These are phyloP conservation scores for Lithobius niger DNA, from an alignment of 1,140 invertebrate genomes.

Conservation along the genomic window DNA sequence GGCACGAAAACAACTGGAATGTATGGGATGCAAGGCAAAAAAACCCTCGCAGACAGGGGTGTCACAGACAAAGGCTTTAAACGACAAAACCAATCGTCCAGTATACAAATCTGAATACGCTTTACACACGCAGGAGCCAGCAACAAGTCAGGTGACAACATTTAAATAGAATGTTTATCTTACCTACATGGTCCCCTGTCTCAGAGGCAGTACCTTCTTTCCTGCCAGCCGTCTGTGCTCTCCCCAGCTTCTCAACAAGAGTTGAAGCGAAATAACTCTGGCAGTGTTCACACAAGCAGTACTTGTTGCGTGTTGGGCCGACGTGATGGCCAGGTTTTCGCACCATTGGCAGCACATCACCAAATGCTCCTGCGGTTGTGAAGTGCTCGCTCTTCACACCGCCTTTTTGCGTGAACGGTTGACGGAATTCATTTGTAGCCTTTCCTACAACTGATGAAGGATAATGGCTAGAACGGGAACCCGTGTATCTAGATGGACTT, in stretches of 20 bases:
- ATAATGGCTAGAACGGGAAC: not conserved
- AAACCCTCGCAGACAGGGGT: no score
- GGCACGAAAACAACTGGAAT: no score
- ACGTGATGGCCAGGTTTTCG: constrained; percentile 47
- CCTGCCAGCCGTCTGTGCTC: no score
- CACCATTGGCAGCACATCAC: not conserved
- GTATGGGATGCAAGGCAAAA: no score
- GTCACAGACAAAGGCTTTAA: no score
- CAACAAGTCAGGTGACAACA: not conserved
- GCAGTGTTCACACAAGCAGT: constrained; percentile 55
- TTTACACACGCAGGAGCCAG: no score
- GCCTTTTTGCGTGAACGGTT: not conserved
- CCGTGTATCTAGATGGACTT: not conserved
- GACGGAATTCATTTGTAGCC: not conserved
- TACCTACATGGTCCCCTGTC: constrained; percentile 7
- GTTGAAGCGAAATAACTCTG: constrained; percentile 32
- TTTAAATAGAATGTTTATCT: not conserved
- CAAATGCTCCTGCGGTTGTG: not conserved
- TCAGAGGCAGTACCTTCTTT: not conserved
- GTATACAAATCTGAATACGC: no score
- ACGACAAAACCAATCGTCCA: no score
- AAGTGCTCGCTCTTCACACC: not conserved
- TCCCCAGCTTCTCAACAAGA: not conserved
- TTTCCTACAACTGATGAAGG: not conserved
- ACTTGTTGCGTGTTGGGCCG: constrained; percentile 58